Evolutionary conservation across 2,888 invertebrate species (phyloP).

Genomic region (Ariolimax columbianus): DNA sequence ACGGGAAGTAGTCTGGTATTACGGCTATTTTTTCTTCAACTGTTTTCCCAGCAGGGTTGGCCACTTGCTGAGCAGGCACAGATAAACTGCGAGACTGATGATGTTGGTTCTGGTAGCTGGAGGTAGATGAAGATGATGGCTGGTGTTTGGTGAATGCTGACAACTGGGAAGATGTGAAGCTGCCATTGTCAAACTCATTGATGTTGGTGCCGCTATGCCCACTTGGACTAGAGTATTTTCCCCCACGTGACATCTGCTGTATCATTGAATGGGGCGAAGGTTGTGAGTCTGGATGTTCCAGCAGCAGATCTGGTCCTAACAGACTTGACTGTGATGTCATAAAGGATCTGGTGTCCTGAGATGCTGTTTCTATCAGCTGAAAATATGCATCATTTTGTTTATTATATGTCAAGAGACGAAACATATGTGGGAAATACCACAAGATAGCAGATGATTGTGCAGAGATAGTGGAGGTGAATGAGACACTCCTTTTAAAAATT

Average conservation of each 20-base stretch:
- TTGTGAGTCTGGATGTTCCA: conserved; percentile 25
- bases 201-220: background rate
- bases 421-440: no score
- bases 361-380: conserved; percentile 43
- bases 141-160: conserved; percentile 43
- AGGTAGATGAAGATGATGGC: background rate
- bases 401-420: no score
- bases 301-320: conserved; percentile 13
- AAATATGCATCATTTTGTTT: no score
- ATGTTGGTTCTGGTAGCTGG: background rate
- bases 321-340: conserved; percentile 16
- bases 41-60: background rate
- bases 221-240: background rate
- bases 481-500: no score
- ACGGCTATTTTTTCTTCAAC: conserved; percentile 25
- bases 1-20: conserved; percentile 27
- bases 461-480: no score
- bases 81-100: conserved; percentile 43
- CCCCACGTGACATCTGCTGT: background rate
- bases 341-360: conserved; percentile 22
- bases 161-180: conserved; percentile 21
- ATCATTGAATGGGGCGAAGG: background rate
- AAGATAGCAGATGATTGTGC: no score
- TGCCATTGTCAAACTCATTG: background rate
- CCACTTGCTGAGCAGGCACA: conserved; percentile 18